Conservation (phyloP, 2,888 invertebrate genomes). For the Hypselothyrea guttata region DNA sequence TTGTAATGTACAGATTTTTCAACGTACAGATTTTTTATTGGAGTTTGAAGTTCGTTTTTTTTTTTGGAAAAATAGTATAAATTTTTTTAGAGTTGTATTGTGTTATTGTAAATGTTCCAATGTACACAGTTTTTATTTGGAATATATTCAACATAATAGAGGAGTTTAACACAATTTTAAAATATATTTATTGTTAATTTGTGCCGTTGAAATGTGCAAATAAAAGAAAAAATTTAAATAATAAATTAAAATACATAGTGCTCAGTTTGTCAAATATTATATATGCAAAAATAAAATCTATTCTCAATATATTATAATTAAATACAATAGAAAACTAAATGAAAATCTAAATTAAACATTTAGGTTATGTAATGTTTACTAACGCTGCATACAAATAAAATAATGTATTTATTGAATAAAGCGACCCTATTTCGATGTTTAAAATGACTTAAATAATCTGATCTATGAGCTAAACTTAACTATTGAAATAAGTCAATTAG, state of each 20-base stretch:
- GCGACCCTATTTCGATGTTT: background rate
- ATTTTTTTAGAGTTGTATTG: slow-evolving; percentile 56
- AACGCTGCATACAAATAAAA: slow-evolving; percentile 6
- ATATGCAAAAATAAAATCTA: slow-evolving; percentile 7
- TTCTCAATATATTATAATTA: background rate
- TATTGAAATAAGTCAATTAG: slow-evolving; percentile 17
- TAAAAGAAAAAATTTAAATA: slow-evolving; percentile 46
- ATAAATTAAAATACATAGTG: slow-evolving; percentile 33
- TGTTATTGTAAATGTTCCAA: slow-evolving; percentile 61
- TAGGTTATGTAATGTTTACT: slow-evolving; percentile 1
- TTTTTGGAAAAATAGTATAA: slow-evolving; percentile 64
- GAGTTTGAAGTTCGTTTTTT: slow-evolving; percentile 20
- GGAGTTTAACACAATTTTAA: slow-evolving; percentile 52
- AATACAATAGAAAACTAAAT: slow-evolving; percentile 2
- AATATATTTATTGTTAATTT: slow-evolving; percentile 38
- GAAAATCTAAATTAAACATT: too few species aligned
- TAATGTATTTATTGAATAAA: background rate
- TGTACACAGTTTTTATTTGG: slow-evolving; percentile 52
- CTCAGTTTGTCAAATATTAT: slow-evolving; percentile 7
- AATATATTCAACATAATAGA: slow-evolving; percentile 60
- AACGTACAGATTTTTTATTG: slow-evolving; percentile 20
- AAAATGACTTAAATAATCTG: slow-evolving; percentile 25
- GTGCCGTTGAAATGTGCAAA: slow-evolving; percentile 62
- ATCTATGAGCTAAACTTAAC: slow-evolving; percentile 24
- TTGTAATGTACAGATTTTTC: slow-evolving; percentile 14